Conservation (phyloP, 2,113 vertebrate species). For the human (Homo sapiens) region DNA sequence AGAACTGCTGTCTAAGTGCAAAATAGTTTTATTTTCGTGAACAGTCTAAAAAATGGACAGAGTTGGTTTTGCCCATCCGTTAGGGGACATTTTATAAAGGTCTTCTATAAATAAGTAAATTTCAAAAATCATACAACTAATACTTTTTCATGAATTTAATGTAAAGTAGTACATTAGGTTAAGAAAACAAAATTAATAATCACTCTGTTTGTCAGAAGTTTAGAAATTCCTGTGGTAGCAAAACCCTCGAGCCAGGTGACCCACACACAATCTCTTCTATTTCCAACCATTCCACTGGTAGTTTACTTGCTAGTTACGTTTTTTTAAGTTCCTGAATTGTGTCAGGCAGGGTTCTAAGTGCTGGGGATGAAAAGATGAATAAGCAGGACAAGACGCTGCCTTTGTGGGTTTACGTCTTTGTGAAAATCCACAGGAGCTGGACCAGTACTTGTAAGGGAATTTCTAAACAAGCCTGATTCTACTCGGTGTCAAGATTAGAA, state of each 20-base stretch:
- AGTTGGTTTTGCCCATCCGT: neutral
- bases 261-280: neutral
- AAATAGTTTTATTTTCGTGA: neutral
- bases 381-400: neutral
- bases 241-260: neutral
- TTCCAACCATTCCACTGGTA: neutral
- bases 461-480: neutral
- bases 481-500: neutral
- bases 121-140: neutral
- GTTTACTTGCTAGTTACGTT: neutral
- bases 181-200: neutral
- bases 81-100: neutral
- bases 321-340: neutral
- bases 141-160: neutral
- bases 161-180: neutral
- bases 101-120: neutral
- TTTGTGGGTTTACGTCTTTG: neutral
- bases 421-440: neutral
- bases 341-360: neutral
- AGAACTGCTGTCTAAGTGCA: neutral
- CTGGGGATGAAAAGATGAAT: neutral
- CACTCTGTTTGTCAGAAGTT: neutral
- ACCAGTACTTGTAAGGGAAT: neutral
- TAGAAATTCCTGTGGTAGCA: neutral
- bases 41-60: neutral